Base-by-base conservation (phyloP, 2,797 vertebrate species). In the Euthynnus affinis region DNA sequence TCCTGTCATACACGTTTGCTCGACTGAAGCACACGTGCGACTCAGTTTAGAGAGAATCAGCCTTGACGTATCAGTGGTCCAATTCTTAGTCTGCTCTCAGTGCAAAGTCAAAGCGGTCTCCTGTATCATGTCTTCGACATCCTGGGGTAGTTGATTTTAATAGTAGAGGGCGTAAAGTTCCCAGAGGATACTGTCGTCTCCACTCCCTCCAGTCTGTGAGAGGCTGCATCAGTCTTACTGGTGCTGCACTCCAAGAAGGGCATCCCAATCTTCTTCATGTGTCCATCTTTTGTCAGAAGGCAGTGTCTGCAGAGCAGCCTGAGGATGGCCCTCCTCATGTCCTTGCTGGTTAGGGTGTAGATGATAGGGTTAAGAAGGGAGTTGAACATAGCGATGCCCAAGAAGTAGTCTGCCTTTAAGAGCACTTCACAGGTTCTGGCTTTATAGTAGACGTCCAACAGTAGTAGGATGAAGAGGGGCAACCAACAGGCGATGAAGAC, bases 361-460 rank as follows among this genome's bases (percentile, higher is more conserved):
- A 98, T 97, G 87, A 98, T 96, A 27, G 97, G 97, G 82, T 98
- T 98, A 0, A 98, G 93, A 1, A 98, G 93, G 13, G 97, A 98
- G 89, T 98, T 98, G 63, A 97, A 81, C 95, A 98, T 96, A 20
- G 97, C 97, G 12, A 97, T 87, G 44, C 95, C 97, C 88, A 98
- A 87, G 90, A 98, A 98, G 68, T 97, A 97, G 70, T 98, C 97
- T 0, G 96, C 96, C 70, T 97, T 96, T 5, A 95, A 86, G 52
- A 98, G 96, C 66, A 98, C 87, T 0, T 85, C 52, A 55, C 97
- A 98, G 0, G 64, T 40, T 9, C 92, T 81, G 0, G 90, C 89
- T 0, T 88, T 84, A 56, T 95, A 97, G 64, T 83, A 95, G 80
- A 97, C 96, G 78, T 98, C 97, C 60, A 97, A 67, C 49, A 98